These are phyloP conservation scores for Mellilla xanthometata DNA, from an alignment of 2,888 invertebrate species.

Conservation along the genomic window DNA sequence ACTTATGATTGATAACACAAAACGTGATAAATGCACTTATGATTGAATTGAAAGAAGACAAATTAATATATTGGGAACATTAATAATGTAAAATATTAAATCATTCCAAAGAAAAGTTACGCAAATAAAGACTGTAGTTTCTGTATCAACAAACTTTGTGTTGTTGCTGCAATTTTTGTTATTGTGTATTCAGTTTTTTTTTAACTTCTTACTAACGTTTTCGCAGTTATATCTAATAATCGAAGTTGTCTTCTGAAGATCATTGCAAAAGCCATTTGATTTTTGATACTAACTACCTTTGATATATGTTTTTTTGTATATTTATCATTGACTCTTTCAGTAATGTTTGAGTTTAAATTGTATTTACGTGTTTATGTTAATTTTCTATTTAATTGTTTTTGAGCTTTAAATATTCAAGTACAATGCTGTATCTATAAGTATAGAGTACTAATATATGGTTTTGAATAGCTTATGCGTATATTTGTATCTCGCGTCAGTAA, in stretches of 20 bases:
- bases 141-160: conserved; percentile 28
- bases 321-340: too few relatives aligned
- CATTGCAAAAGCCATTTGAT: too few relatives aligned
- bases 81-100: conserved; percentile 41
- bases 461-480: conserved; percentile 53
- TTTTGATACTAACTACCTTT: too few relatives aligned
- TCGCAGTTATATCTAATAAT: too few relatives aligned
- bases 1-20: not conserved
- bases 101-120: conserved; percentile 73
- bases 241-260: too few relatives aligned
- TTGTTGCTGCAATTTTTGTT: too few relatives aligned
- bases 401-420: conserved; percentile 77
- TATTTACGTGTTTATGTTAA: too few relatives aligned
- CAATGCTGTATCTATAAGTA: conserved; percentile 51
- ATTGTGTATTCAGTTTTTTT: too few relatives aligned
- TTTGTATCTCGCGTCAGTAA: too few relatives aligned
- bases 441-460: conserved; percentile 59
- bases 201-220: too few relatives aligned
- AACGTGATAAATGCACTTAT: conserved; percentile 32
- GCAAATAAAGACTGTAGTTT: conserved; percentile 48
- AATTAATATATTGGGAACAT: conserved; percentile 25
- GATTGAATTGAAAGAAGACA: conserved; percentile 34
- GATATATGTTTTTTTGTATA: too few relatives aligned
- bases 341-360: too few relatives aligned
- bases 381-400: conserved; percentile 51